Base-by-base conservation (phyloP, 1,140 invertebrate genomes). In the Ostrea edulis region DNA sequence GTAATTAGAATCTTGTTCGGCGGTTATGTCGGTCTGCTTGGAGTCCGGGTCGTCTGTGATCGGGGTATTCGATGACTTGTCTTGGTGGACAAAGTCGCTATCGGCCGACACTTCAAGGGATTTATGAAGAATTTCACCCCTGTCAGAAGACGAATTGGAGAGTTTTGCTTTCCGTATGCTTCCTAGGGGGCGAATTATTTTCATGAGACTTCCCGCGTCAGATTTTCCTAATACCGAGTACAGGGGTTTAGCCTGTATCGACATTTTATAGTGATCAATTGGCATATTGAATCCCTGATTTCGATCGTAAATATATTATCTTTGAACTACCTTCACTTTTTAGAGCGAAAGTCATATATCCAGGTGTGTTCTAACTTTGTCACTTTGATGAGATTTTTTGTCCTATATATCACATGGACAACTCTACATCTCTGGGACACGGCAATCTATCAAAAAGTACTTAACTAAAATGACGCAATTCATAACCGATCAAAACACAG, bases 181-280 rank as follows among this genome's bases (percentile, higher is more conserved):
- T 51, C 82, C 82, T 53, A 83, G 82, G n/a, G 82, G 82, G 44
- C 82, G 82, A 54, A 83, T 22, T 14, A 83, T 83, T 54, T 83
- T 83, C 44, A 83, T 25, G 11, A 83, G 82, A 53, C 82, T 54
- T 29, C 82, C 82, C n/a, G 20, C 52, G 82, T 83, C 82, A 53
- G 82, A n/a, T 83, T 83, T 83, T n/a, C 82, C 82, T 25, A 83
- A n/a, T 14, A 54, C 44, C 8, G 82, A 83, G 22, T 83, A 83
- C 44, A 83, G 44, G 82, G 82, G 82, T 54, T 83, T 83, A 52
- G 82, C 82, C 82, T 83, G 22, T 52, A 83, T 83, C 44, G 82
- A 83, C 82, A 83, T 83, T 52, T 83, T 83, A 53, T 83, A 83
- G 44, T 83, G 82, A 83, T 83, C 82, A 83, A 53, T 83, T 53